Conservation (phyloP, 2,797 vertebrate species). For the Eupleurogrammus muticus region DNA sequence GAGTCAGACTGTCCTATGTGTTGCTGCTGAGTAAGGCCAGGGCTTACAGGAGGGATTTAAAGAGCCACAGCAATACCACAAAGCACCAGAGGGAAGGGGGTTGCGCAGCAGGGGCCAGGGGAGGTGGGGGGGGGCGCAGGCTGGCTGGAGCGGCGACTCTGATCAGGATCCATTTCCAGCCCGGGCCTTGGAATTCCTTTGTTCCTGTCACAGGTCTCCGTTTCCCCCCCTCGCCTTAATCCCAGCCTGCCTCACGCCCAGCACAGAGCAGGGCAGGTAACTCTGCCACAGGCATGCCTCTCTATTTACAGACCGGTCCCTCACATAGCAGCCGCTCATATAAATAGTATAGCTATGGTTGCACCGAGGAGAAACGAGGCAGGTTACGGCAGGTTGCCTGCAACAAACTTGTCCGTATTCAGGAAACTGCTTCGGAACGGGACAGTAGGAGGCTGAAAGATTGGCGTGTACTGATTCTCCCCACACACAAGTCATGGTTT, state of each 20-base stretch:
- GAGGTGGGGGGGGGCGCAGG: constrained; percentile 55
- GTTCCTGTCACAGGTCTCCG: constrained; percentile 83
- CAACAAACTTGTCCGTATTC: constrained; percentile 10
- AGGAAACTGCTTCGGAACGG: constrained; percentile 12
- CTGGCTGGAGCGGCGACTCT: constrained; percentile 71
- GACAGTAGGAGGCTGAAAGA: constrained; percentile 2
- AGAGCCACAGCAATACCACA: constrained; percentile 80
- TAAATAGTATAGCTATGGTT: constrained; percentile 59
- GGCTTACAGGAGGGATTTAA: constrained; percentile 80
- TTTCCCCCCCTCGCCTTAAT: constrained; percentile 78
- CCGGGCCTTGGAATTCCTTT: constrained; percentile 83
- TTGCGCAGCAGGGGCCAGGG: constrained; percentile 64
- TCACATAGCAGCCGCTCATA: constrained; percentile 54
- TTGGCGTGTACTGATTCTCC: background rate
- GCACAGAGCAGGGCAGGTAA: constrained; percentile 81
- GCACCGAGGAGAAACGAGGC: constrained; percentile 35
- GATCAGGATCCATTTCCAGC: constrained; percentile 83
- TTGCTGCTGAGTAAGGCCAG: constrained; percentile 76
- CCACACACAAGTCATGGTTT: background rate
- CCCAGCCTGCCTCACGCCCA: constrained; percentile 76
- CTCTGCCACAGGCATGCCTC: constrained; percentile 78
- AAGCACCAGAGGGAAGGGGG: constrained; percentile 72
- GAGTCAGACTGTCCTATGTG: constrained; percentile 74
- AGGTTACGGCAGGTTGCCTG: constrained; percentile 28
- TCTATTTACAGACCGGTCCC: constrained; percentile 77